Conservation (phyloP, 2,113 vertebrate genomes). For the Apteryx owenii region DNA sequence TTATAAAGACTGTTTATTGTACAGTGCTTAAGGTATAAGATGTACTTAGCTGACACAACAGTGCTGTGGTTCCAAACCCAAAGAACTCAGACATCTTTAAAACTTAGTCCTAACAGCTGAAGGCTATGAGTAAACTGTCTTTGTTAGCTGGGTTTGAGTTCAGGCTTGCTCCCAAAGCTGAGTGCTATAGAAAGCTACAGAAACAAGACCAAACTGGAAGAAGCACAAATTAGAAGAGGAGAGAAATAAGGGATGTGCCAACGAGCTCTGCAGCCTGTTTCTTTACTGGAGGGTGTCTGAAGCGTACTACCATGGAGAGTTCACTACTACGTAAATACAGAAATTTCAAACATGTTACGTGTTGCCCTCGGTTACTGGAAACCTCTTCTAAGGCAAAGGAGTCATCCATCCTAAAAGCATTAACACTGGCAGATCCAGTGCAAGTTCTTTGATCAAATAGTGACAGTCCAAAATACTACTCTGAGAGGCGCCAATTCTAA, state of each 20-base stretch:
- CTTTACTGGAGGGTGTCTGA: neutral
- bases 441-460: slow-evolving; percentile 6
- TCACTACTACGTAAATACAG: neutral
- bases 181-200: neutral
- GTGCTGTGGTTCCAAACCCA: neutral
- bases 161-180: neutral
- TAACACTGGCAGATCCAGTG: neutral
- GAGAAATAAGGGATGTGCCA: neutral
- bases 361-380: neutral
- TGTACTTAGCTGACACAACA: neutral
- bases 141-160: neutral
- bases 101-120: neutral
- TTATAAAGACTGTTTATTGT: neutral
- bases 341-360: neutral
- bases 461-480: neutral
- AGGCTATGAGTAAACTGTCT: neutral
- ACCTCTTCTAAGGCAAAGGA: neutral
- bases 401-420: slow-evolving; percentile 5
- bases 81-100: neutral
- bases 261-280: neutral
- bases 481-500: neutral
- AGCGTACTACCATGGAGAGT: slow-evolving; percentile 5
- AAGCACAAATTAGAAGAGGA: neutral
- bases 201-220: slow-evolving; percentile 46
- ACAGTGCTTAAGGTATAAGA: neutral